Base-by-base conservation (phyloP, 2,113 vertebrate species). In the Macrotus californicus region DNA sequence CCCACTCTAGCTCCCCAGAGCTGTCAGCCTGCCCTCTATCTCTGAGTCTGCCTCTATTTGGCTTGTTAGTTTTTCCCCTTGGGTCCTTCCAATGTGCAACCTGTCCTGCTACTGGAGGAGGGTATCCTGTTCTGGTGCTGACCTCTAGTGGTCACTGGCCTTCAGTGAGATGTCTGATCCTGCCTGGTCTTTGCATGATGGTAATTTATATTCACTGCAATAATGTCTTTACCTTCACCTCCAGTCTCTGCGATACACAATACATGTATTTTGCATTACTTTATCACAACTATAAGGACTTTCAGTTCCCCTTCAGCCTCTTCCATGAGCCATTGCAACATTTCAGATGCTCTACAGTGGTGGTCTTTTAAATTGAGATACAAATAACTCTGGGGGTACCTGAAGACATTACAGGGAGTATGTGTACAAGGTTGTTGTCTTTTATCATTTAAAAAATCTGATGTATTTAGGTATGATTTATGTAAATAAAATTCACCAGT, bases 111-210 rank as follows among this genome's bases (percentile, higher is more conserved):
- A 0, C 0, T 82, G 43, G 18, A 79, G 15, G 73, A 39, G 39
- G 10, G 11, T 59, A 34, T 0, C 7, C 1, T 91, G 81, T 52
- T 91, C 67, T 89, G 7, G 13, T 94, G 75, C 93, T 96, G 89
- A 79, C 93, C 95, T 94, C 96, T 88, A 85, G 81, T 91, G 93
- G 89, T 73, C 43, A 79, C 15, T 83, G 59, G 7, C 67, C 46
- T 85, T 66, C 67, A 72, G 8, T n/a, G 80, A 76, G 7, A 11
- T 64, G 2, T 87, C 70, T 89, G 36, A n/a, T 86, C 41, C 79
- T 50, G 16, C 7, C 34, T 70, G 36, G 29, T 82, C 21, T 84
- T 66, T n/a, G 87, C 31, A 24, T 19, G 39, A 16, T 76, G 43
- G 12, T 76, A 29, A 54, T 70, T 92, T 80, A 13, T 43, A 4